These are phyloP conservation scores for Coracias cyanogaster DNA, from an alignment of 2,797 vertebrate genomes.

Conservation along the genomic window DNA sequence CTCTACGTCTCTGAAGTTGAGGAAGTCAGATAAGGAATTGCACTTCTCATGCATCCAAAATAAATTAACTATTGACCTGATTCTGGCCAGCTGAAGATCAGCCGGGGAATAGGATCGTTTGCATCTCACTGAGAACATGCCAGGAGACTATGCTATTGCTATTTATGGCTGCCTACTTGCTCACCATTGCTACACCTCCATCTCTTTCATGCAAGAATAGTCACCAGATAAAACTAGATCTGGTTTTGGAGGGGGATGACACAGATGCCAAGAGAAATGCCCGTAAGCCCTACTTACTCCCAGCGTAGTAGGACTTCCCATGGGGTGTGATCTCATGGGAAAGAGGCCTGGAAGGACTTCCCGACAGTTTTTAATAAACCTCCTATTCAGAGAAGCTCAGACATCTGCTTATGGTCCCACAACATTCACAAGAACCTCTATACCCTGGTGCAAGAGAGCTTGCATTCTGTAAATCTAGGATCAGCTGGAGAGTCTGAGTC, in stretches of 20 bases:
- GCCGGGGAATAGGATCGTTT: background rate
- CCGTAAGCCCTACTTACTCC: background rate
- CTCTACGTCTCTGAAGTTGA: background rate
- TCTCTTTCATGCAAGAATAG: background rate
- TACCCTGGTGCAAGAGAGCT: background rate
- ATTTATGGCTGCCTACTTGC: background rate
- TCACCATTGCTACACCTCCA: background rate
- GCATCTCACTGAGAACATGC: background rate
- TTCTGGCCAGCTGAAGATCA: background rate
- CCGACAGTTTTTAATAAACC: background rate
- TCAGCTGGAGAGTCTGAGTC: background rate
- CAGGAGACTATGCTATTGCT: background rate
- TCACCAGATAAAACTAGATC: background rate
- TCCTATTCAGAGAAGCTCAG: background rate
- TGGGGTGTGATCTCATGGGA: background rate
- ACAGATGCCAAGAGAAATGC: background rate
- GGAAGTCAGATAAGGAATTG: background rate
- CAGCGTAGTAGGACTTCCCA: background rate
- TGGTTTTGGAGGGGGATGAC: background rate
- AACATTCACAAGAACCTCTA: background rate
- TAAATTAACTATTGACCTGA: background rate
- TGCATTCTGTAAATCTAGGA: background rate
- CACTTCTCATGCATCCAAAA: background rate
- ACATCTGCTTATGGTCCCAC: background rate
- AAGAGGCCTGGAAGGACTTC: background rate